Base-by-base conservation (phyloP, 1,140 invertebrate genomes). In the Matsumurasca onukii region DNA sequence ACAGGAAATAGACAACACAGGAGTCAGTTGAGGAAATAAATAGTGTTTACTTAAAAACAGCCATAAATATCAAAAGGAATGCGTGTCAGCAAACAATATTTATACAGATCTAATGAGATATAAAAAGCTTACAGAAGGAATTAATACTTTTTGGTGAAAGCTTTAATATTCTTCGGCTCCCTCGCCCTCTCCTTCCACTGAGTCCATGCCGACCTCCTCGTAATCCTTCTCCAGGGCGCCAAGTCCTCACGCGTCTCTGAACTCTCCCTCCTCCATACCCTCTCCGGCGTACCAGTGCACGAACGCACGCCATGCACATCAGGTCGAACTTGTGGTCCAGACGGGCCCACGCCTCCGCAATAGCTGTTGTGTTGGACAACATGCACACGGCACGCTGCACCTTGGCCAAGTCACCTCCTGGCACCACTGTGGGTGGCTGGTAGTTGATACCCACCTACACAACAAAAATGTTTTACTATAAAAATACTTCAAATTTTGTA, bases 311-410 rank as follows among this genome's bases (percentile, higher is more conserved):
- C 88, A 88, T 34, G 85, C 83, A 87, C 86, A 87, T 80, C 45
- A 88, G 71, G 79, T 86, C 85, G 70, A 87, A 87, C 73, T 88
- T 88, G 72, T 86, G 83, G 75, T 88, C 84, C 17, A 88, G 83
- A 75, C 89, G 84, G 39, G 87, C 87, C 91, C 91, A 94, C 27
- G 91, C 93, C 76, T 97, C 93, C 5, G 89, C 89, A 74, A 93
- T 93, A 30, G 88, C 88, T 0, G 92, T 94, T 0, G 92, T 94
- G 76, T 94, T 95, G 34, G 86, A 91, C 77, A 95, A 80, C 91
- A 94, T 92, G 78, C 92, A 94, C 3, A 94, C 91, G 2, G 92
- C 65, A 73, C 86, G 89, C 82, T 85, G 89, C 68, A 84, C 90
- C 83, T 84, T 91, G 75, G 83, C 89, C 76, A 93, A 78, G 80